These are phyloP conservation scores for Chloropsis hardwickii DNA, from an alignment of 2,113 vertebrate genomes.

Conservation along the genomic window DNA sequence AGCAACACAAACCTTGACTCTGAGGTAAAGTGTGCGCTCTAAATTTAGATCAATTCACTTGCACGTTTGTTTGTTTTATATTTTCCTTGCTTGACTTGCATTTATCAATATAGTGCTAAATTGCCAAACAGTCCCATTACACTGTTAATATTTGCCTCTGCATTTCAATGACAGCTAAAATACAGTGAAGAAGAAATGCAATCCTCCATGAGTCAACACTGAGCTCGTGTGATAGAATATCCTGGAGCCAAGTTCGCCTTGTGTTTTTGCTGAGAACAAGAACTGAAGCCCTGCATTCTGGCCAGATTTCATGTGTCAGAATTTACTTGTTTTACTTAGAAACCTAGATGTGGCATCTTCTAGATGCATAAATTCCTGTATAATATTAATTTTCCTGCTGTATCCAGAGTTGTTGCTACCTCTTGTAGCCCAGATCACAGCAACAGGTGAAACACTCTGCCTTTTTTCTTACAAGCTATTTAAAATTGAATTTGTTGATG, in stretches of 20 bases:
- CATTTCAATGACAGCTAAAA: neutral
- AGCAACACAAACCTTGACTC: neutral
- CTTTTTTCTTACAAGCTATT: neutral
- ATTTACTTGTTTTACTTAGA: neutral
- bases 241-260: neutral
- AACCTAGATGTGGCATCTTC: neutral
- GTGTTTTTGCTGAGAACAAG: neutral
- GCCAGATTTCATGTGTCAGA: neutral
- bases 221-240: neutral
- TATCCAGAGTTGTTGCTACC: neutral
- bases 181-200: neutral
- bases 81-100: slow-evolving; percentile 21
- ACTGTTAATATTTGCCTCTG: slow-evolving; percentile 20
- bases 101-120: neutral
- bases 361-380: neutral
- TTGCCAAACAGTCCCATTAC: neutral
- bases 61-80: neutral
- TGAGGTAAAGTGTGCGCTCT: neutral
- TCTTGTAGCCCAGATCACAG: neutral
- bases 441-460: neutral
- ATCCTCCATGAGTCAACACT: neutral
- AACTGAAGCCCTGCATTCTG: neutral
- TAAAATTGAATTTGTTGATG: neutral
- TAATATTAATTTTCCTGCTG: neutral
- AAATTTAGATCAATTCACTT: neutral